phyloP scores from a whole-genome alignment of 2,797 vertebrate genomes.

The Podarcis lilfordi region DNA sequence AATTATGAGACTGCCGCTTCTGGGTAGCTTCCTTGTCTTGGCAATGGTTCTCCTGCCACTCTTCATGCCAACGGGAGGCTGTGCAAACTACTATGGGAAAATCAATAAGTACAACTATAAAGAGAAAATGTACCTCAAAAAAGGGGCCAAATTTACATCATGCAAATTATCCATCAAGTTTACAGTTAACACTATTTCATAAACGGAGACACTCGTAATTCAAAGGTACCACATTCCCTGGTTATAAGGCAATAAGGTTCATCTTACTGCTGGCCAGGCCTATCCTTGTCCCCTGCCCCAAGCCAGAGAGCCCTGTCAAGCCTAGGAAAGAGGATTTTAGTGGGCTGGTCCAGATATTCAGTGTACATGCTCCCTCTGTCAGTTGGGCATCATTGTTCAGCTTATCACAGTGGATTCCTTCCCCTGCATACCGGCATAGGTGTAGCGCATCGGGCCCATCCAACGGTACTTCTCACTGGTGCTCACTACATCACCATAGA shows the following conservation, averaged over 20 bases:
- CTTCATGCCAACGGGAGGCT: too few species aligned
- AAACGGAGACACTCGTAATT: background rate
- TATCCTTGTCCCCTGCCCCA: background rate
- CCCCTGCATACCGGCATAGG: constrained; percentile 78
- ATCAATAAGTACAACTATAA: too few species aligned
- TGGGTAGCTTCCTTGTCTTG: too few species aligned
- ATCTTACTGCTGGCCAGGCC: background rate
- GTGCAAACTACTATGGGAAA: too few species aligned
- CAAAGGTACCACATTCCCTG: background rate
- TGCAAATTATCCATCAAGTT: background rate
- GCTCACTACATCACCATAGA: constrained; percentile 85
- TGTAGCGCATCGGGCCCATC: constrained; percentile 87
- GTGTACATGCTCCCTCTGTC: background rate
- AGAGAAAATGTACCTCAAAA: background rate
- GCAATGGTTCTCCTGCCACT: too few species aligned
- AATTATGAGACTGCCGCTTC: too few species aligned
- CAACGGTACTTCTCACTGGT: constrained; percentile 85
- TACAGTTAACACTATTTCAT: background rate
- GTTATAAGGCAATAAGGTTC: background rate
- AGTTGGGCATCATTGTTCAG: too few species aligned
- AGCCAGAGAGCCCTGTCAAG: background rate
- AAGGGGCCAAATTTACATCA: background rate
- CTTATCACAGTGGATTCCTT: background rate
- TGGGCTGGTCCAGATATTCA: background rate
- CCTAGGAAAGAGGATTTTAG: background rate